Evolutionary conservation across 2,113 vertebrate species (phyloP).

Genomic region (Ammospiza caudacuta): DNA sequence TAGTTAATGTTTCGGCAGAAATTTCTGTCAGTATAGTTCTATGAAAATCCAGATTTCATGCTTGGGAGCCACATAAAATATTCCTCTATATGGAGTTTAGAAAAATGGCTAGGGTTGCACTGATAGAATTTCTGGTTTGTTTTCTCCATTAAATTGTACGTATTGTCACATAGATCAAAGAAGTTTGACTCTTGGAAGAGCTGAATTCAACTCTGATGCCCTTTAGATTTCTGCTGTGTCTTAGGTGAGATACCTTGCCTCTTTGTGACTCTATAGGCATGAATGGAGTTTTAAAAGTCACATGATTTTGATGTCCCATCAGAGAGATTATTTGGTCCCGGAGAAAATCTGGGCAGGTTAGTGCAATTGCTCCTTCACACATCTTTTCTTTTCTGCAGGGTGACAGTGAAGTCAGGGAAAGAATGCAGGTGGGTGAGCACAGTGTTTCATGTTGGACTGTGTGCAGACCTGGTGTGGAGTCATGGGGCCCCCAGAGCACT

Average conservation of each 20-base stretch:
- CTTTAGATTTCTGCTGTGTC: neutral
- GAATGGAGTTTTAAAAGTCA: neutral
- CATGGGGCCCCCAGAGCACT: too few species aligned
- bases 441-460: neutral
- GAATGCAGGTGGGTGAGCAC: neutral
- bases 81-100: neutral
- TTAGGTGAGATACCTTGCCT: neutral
- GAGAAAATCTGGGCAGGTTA: neutral
- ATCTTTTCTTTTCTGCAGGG: neutral
- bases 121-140: neutral
- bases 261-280: neutral
- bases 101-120: neutral
- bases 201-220: neutral
- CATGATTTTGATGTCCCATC: neutral
- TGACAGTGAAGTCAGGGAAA: neutral
- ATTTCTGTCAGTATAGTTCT: neutral
- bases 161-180: neutral
- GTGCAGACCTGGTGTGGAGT: neutral
- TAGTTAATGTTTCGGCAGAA: neutral
- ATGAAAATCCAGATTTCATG: neutral
- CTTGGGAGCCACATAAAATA: neutral
- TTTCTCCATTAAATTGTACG: neutral
- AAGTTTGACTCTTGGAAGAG: neutral
- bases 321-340: neutral
- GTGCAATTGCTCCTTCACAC: neutral